These are phyloP conservation scores for Tenthredo amoena DNA, from an alignment of 2,888 invertebrate genomes.

Conservation along the genomic window DNA sequence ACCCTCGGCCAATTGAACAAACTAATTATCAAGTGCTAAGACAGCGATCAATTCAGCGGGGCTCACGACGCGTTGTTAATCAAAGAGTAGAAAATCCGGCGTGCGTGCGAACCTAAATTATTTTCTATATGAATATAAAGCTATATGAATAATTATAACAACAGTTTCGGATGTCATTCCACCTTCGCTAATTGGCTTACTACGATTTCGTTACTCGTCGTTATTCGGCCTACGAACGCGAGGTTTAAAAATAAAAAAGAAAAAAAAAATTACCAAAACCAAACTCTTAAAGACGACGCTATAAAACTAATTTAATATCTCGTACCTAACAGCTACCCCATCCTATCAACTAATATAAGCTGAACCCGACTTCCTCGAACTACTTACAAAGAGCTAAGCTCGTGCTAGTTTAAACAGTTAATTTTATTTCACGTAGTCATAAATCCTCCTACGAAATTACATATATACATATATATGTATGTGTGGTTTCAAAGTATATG, in stretches of 20 bases:
- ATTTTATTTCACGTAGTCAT: conserved; percentile 21
- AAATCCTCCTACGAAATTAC: conserved; percentile 25
- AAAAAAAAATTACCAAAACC: neutral
- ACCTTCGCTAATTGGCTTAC: neutral
- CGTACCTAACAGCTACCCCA: neutral
- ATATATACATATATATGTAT: neutral
- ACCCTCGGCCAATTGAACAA: conserved; percentile 43
- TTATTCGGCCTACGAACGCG: neutral
- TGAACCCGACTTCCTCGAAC: conserved; percentile 42
- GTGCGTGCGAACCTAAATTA: neutral
- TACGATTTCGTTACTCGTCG: neutral
- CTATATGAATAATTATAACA: neutral
- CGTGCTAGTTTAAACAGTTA: conserved; percentile 36
- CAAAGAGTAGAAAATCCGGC: neutral
- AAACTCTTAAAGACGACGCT: neutral
- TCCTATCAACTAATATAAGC: conserved; percentile 42
- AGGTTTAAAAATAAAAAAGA: too few relatives aligned
- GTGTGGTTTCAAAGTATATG: neutral
- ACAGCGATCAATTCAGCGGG: conserved; percentile 30
- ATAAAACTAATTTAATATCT: conserved; percentile 32
- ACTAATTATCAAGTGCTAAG: conserved; percentile 41
- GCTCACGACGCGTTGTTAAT: neutral
- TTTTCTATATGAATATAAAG: neutral
- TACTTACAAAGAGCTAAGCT: neutral
- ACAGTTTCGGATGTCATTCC: neutral